Base-by-base conservation (phyloP, 2,888 invertebrate genomes). In the Minunthozetes semirufus region DNA sequence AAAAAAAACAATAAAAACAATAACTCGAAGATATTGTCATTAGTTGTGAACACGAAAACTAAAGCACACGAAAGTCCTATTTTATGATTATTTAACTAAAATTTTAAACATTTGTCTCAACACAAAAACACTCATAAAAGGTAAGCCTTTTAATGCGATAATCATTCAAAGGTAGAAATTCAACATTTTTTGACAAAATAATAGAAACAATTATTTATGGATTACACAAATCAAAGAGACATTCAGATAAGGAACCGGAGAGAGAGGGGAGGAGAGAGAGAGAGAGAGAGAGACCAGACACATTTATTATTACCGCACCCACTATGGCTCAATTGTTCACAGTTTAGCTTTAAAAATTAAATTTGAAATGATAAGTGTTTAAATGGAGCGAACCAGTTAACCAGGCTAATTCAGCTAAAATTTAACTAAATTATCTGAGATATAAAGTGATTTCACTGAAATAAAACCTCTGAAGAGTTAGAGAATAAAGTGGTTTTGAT, bases 21-120 rank as follows among this genome's bases (percentile, higher is more conserved):
- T 17, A 50, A 50, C 50, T 25, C 22, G 13, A 56, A 56, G 22
- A 56, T 56, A 56, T 56, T 56, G 56, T 56, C 56, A 56, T 56
- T 56, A 56, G 25, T 25, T 8, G 42, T 42, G 42, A 19, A 56
- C 56, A 56, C 56, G 56, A 56, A 56, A 25, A 56, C 25, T 11
- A 56, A 25, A 56, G 22, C 25, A 56, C 56, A 56, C 56, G 56
- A 56, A 56, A 56, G 56, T 56, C 56, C 56, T 56, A 56, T 56
- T 56, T 56, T 22, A 8, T 56, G 22, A 25, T 56, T 22, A 56
- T 13, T 13, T 56, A 56, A 25, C 3, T 1, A 56, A 56, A 19
- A 19, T 53, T 19, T 19, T 53, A 19, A 33, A 13, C 13, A 13
- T 25, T 56, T 56, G 25, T 25, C 25, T 6, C 8, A 25, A 56